A percentile compares a stretch with the other conserved stretches of the same genome.
These are phyloP conservation scores for Phymatocera aterrima DNA, from an alignment of 2,888 invertebrate species.

Conservation along the genomic window DNA sequence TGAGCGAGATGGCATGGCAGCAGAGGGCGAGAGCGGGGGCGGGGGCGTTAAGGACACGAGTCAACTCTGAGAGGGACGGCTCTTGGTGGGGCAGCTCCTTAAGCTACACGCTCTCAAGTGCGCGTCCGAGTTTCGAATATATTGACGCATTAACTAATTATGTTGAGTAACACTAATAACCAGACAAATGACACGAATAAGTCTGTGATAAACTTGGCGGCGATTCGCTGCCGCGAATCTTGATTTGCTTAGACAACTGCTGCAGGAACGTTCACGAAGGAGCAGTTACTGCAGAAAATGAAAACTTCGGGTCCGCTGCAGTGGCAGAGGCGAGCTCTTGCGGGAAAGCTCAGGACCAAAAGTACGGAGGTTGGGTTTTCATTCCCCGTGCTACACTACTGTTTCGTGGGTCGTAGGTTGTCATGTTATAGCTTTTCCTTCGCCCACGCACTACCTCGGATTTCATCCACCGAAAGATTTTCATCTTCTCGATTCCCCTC, in stretches of 20 bases:
- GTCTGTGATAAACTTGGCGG: no score
- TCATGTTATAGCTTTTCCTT: not conserved
- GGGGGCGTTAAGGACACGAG: conserved; percentile 51
- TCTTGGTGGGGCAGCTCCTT: conserved; percentile 3
- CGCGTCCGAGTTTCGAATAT: conserved; percentile 1
- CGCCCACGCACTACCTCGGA: not conserved
- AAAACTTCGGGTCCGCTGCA: conserved; percentile 1
- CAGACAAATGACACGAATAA: not conserved
- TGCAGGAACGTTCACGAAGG: not conserved
- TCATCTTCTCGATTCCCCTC: not conserved
- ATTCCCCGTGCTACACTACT: not conserved
- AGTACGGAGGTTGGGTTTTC: not conserved
- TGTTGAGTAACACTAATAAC: not conserved
- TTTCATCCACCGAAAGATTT: not conserved
- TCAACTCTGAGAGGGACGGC: conserved; percentile 23
- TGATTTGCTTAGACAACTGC: not conserved
- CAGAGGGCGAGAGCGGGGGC: conserved; percentile 47
- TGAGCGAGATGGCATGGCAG: no score
- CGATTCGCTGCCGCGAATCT: no score
- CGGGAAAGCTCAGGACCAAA: not conserved
- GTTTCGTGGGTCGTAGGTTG: conserved; percentile 14
- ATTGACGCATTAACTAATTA: conserved; percentile 20
- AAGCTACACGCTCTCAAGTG: conserved; percentile 47
- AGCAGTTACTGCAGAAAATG: not conserved
- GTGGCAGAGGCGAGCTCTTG: not conserved